Evolutionary conservation across 1,140 invertebrate species (phyloP).

Genomic region (Archegozetes longisetosus): DNA sequence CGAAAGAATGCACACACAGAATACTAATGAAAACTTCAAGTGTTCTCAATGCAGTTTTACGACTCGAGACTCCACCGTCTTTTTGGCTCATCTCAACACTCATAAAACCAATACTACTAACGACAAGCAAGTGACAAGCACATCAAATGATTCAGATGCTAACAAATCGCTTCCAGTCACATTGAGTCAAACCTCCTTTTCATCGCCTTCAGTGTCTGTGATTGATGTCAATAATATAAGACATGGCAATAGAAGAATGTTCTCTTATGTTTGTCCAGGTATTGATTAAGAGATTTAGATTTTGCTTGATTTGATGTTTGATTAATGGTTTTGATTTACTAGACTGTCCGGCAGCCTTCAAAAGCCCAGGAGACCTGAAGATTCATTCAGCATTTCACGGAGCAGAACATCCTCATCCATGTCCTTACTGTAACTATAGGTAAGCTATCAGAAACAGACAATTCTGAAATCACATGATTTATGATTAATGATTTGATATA

Average conservation of each 20-base stretch:
- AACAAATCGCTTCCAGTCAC: too few species aligned
- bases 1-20: slow-evolving; percentile 58
- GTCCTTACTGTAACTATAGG: slow-evolving; percentile 21
- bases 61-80: slow-evolving; percentile 51
- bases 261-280: slow-evolving; percentile 20
- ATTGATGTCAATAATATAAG: slow-evolving; percentile 13
- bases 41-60: slow-evolving; percentile 66
- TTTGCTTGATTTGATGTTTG: neutral
- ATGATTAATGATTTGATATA: slow-evolving; percentile 8
- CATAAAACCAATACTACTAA: slow-evolving; percentile 31
- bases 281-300: neutral
- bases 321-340: neutral
- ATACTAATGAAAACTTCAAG: slow-evolving; percentile 25
- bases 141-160: neutral
- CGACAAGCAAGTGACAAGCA: neutral
- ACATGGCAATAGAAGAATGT: slow-evolving; percentile 10
- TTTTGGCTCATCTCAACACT: slow-evolving; percentile 58
- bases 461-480: neutral
- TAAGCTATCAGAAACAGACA: slow-evolving; percentile 9
- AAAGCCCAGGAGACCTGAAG: slow-evolving; percentile 17
- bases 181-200: neutral
- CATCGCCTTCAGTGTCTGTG: neutral
- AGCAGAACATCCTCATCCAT: slow-evolving; percentile 17
- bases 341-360: slow-evolving; percentile 21
- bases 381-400: slow-evolving; percentile 20